phyloP scores from a whole-genome alignment of 2,888 invertebrate species.

The Osmoderma eremita region DNA sequence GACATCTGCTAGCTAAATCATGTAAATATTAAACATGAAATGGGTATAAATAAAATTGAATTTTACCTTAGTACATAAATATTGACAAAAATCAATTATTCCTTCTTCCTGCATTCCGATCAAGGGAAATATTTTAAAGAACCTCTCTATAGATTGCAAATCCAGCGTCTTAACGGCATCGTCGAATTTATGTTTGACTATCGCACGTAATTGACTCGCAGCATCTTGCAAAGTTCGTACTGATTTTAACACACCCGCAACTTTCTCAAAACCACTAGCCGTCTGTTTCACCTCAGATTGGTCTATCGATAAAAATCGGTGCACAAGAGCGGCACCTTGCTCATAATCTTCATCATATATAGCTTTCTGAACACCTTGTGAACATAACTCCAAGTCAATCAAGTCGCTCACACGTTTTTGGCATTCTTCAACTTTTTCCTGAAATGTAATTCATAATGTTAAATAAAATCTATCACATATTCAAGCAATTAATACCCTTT shows the following conservation, averaged over 20 bases:
- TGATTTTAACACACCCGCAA: conserved; percentile 76
- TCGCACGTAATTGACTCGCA: conserved; percentile 74
- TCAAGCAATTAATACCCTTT: conserved; percentile 73
- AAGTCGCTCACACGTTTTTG: conserved; percentile 94
- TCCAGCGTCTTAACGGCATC: conserved; percentile 91
- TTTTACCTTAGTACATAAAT: conserved; percentile 84
- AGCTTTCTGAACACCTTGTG: conserved; percentile 96
- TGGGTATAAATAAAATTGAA: too few relatives aligned
- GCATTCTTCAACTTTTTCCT: conserved; percentile 93
- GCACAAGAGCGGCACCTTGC: conserved; percentile 94
- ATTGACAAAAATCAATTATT: conserved; percentile 85
- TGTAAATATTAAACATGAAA: neutral
- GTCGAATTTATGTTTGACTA: conserved; percentile 85
- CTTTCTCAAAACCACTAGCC: conserved; percentile 78
- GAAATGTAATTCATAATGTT: conserved; percentile 48
- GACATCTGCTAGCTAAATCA: conserved; percentile 67
- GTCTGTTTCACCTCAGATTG: conserved; percentile 81
- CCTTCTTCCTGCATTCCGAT: conserved; percentile 92
- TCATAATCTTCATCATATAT: conserved; percentile 96
- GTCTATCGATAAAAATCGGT: conserved; percentile 93
- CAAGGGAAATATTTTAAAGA: conserved; percentile 97
- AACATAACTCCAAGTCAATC: conserved; percentile 93
- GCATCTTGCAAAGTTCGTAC: conserved; percentile 80
- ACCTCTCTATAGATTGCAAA: conserved; percentile 88
- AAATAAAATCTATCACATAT: conserved; percentile 2